Conservation (phyloP, 1,140 invertebrate species). For the Drosophila rhopaloa region DNA sequence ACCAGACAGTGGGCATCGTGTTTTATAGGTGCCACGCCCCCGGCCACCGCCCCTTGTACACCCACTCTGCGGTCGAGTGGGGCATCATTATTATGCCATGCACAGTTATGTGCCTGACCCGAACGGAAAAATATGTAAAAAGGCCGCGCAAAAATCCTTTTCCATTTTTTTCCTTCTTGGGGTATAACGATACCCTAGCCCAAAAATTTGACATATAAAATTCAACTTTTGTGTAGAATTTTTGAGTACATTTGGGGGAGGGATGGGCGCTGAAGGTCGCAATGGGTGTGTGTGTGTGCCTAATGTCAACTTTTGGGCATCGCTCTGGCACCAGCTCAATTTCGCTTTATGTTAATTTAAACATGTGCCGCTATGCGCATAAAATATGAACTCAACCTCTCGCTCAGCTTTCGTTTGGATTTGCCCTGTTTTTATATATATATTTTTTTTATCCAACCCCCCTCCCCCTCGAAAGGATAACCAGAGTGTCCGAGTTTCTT, state of each 20-base stretch:
- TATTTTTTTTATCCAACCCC: slow-evolving; percentile 15
- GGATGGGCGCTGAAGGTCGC: slow-evolving; percentile 19
- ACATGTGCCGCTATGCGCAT: slow-evolving; percentile 82
- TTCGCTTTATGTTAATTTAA: slow-evolving; percentile 83
- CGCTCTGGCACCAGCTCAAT: slow-evolving; percentile 73
- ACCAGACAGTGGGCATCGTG: slow-evolving; percentile 38
- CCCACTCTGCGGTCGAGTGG: slow-evolving; percentile 36
- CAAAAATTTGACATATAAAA: slow-evolving; percentile 61
- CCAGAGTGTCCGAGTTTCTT: slow-evolving; percentile 37
- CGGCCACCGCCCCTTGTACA: not conserved
- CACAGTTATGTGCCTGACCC: slow-evolving; percentile 80
- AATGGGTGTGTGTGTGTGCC: slow-evolving; percentile 33
- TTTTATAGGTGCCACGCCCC: slow-evolving; percentile 47
- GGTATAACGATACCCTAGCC: slow-evolving; percentile 7
- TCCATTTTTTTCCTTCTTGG: slow-evolving; percentile 41
- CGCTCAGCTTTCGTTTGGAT: slow-evolving; percentile 7
- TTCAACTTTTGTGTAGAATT: slow-evolving; percentile 77
- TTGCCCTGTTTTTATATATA: slow-evolving; percentile 4
- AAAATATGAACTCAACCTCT: slow-evolving; percentile 72
- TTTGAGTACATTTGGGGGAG: slow-evolving; percentile 52
- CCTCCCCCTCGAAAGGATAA: slow-evolving; percentile 17
- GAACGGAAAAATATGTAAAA: slow-evolving; percentile 68
- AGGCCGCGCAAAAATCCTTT: slow-evolving; percentile 72
- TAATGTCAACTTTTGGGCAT: slow-evolving; percentile 73
- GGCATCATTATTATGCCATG: slow-evolving; percentile 81